Percentiles rank a stretch among this genome's conserved stretches.
Evolutionary conservation across 2,113 vertebrate species (phyloP).

Genomic region (Stigmatopora nigra): DNA sequence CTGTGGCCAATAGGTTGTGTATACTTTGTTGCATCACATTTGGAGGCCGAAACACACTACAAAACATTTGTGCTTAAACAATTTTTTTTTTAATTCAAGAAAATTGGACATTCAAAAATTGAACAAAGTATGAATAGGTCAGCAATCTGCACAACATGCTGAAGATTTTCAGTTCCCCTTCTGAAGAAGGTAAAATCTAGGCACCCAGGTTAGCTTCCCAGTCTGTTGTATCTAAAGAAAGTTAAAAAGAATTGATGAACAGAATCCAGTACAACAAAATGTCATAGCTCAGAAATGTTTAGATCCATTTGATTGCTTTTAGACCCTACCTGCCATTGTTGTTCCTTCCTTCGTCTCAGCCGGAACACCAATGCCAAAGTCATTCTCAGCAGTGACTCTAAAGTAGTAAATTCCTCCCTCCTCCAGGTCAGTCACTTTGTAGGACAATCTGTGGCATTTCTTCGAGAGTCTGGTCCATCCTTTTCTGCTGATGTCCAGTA

Average conservation of each 20-base stretch:
- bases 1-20: no score
- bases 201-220: conserved; percentile 52
- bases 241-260: not conserved
- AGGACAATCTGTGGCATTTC: conserved; percentile 84
- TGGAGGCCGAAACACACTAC: not conserved
- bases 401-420: conserved; percentile 94
- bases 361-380: conserved; percentile 83
- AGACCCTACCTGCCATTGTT: conserved; percentile 85
- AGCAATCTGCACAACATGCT: not conserved
- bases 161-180: not conserved
- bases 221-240: conserved; percentile 50
- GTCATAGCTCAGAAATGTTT: not conserved
- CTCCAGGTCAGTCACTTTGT: conserved; percentile 82
- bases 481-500: conserved; percentile 90
- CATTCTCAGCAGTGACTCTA: conserved; percentile 89
- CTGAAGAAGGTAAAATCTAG: conserved; percentile 21
- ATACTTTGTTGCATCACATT: no score
- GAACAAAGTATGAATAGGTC: not conserved
- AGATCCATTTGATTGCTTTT: not conserved
- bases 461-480: conserved; percentile 90
- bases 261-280: conserved; percentile 4
- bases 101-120: not conserved
- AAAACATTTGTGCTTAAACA: not conserved
- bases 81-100: not conserved
- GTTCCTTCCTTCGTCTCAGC: conserved; percentile 88